Percentiles rank a stretch among this genome's conserved stretches.
These are phyloP conservation scores for Enteromius argenteus DNA, from an alignment of 2,797 vertebrate genomes.

Conservation along the genomic window DNA sequence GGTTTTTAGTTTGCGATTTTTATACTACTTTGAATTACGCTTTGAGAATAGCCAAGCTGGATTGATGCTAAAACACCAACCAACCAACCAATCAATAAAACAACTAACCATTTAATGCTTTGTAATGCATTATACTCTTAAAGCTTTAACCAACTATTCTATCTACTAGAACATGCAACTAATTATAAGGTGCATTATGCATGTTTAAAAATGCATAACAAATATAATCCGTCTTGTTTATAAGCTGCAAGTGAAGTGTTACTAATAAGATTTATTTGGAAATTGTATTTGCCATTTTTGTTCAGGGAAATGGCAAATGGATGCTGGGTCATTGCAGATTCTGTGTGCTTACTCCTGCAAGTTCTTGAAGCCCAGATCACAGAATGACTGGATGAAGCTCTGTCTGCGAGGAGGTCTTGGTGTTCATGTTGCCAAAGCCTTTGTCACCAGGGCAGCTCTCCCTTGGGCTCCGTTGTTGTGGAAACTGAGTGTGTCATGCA, in stretches of 20 bases:
- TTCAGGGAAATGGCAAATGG: background rate
- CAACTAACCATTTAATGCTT: background rate
- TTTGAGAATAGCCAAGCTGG: background rate
- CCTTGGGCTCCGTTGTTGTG: conserved; percentile 43
- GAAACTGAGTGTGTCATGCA: conserved; percentile 68
- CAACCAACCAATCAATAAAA: background rate
- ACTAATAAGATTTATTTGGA: background rate
- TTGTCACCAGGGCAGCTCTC: conserved; percentile 48
- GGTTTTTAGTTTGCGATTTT: background rate
- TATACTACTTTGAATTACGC: background rate
- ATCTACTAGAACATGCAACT: background rate
- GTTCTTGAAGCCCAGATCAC: conserved; percentile 19
- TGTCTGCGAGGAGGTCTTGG: conserved; percentile 39
- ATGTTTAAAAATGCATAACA: background rate
- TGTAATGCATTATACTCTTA: background rate
- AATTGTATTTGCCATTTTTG: background rate
- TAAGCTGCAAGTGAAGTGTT: conserved; percentile 5
- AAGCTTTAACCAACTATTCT: background rate
- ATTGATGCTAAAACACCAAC: background rate
- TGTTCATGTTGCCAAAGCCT: conserved; percentile 29
- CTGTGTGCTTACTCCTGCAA: background rate
- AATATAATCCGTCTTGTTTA: background rate
- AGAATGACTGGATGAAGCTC: conserved; percentile 6
- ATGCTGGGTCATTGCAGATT: background rate
- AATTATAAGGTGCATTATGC: background rate